A percentile compares a stretch with the other conserved stretches of the same genome.
These are phyloP conservation scores for Drosophila merina DNA, from an alignment of 2,888 invertebrate species.

Conservation along the genomic window DNA sequence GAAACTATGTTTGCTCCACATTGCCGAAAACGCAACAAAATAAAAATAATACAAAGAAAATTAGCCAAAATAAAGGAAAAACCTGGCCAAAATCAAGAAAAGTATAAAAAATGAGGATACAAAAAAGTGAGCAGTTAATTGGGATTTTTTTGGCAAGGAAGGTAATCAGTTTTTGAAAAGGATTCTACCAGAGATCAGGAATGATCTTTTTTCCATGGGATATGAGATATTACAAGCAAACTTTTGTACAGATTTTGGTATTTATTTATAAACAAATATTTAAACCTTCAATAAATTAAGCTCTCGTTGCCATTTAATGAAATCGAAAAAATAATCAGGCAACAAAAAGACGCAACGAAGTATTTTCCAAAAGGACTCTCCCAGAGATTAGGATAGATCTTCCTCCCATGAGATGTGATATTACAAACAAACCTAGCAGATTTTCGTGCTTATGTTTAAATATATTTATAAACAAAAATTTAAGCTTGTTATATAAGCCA, in stretches of 20 bases:
- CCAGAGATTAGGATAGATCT: no score
- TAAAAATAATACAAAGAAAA: constrained; percentile 34
- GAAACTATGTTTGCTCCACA: constrained; percentile 63
- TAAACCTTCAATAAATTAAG: no score
- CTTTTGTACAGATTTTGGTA: no score
- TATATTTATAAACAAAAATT: no score
- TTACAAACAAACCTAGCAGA: no score
- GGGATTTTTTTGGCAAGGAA: neutral
- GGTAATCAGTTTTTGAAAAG: neutral
- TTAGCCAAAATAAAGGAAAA: constrained; percentile 8
- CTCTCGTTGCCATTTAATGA: neutral
- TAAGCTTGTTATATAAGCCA: no score
- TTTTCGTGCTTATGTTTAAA: no score
- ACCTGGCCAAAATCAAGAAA: constrained; percentile 1
- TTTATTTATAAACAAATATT: no score
- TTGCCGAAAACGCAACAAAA: constrained; percentile 55
- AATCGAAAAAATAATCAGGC: neutral
- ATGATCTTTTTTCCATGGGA: no score
- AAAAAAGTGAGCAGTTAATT: constrained; percentile 20
- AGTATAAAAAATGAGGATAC: constrained; percentile 14
- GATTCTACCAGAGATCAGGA: neutral
- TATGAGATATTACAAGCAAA: no score
- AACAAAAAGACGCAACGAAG: neutral
- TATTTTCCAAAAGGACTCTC: no score
- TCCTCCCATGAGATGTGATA: no score